Conservation (phyloP, 2,888 invertebrate genomes). For the Congeria kusceri region DNA sequence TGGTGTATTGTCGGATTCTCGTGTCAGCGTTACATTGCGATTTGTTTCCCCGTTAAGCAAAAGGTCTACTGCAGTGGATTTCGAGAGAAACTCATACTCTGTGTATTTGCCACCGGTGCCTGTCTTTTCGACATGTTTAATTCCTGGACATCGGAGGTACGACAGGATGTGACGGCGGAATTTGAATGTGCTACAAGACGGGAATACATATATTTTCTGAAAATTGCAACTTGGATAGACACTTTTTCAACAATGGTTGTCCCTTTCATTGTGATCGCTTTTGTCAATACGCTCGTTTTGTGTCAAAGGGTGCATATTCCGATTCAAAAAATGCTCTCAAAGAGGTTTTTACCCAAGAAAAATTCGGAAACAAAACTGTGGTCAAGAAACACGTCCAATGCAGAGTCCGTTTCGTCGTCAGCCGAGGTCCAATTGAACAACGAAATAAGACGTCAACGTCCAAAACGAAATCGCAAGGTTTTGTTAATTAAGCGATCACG, state of each 20-base stretch:
- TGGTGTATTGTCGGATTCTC: constrained; percentile 95
- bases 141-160: constrained; percentile 70
- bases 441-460: too few relatives aligned
- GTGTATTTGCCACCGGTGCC: constrained; percentile 54
- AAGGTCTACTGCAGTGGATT: constrained; percentile 67
- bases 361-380: too few relatives aligned
- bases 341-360: too few relatives aligned
- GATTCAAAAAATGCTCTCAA: too few relatives aligned
- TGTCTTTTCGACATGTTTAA: constrained; percentile 68
- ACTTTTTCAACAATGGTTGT: constrained; percentile 70
- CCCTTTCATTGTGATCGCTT: constrained; percentile 67
- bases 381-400: too few relatives aligned
- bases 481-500: too few relatives aligned
- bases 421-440: too few relatives aligned
- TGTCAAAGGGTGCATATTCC: background rate
- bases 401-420: too few relatives aligned
- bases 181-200: constrained; percentile 48
- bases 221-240: constrained; percentile 70
- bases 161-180: background rate
- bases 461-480: too few relatives aligned
- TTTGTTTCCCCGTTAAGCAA: constrained; percentile 90
- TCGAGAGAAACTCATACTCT: constrained; percentile 69
- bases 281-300: constrained; percentile 62
- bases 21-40: constrained; percentile 93
- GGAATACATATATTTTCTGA: constrained; percentile 53